Evolutionary conservation across 2,888 invertebrate species (phyloP).

Genomic region (Nomada ruficornis): DNA sequence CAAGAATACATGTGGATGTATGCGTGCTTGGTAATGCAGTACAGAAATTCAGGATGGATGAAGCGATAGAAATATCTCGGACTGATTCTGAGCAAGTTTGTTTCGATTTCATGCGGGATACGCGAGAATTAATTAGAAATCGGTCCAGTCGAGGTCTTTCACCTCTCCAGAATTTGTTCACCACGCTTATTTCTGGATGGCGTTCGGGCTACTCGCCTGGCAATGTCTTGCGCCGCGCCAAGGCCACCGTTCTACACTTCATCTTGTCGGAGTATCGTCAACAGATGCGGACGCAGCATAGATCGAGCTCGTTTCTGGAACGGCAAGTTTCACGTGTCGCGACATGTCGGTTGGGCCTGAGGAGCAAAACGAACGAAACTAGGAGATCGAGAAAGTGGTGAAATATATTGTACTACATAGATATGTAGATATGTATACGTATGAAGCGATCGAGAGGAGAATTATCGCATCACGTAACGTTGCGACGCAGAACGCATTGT

Average conservation of each 20-base stretch:
- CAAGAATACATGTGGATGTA: background rate
- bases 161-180: conserved; percentile 41
- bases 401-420: too few species aligned
- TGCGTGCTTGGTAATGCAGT: too few species aligned
- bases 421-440: too few species aligned
- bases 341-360: too few species aligned
- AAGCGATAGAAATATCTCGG: background rate
- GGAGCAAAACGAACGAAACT: too few species aligned
- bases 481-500: too few species aligned
- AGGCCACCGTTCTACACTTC: conserved; percentile 4
- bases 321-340: too few species aligned
- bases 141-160: conserved; percentile 20
- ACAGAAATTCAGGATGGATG: background rate
- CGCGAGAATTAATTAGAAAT: conserved; percentile 7
- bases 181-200: conserved; percentile 42
- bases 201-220: conserved; percentile 21
- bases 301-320: too few species aligned
- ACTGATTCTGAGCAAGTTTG: background rate
- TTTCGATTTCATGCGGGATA: background rate
- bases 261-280: background rate
- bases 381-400: too few species aligned
- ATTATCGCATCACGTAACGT: too few species aligned
- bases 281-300: background rate
- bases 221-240: conserved; percentile 1
- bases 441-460: too few species aligned